These are phyloP conservation scores for Erethizon dorsatum DNA, from an alignment of 2,797 vertebrate genomes.

Conservation along the genomic window DNA sequence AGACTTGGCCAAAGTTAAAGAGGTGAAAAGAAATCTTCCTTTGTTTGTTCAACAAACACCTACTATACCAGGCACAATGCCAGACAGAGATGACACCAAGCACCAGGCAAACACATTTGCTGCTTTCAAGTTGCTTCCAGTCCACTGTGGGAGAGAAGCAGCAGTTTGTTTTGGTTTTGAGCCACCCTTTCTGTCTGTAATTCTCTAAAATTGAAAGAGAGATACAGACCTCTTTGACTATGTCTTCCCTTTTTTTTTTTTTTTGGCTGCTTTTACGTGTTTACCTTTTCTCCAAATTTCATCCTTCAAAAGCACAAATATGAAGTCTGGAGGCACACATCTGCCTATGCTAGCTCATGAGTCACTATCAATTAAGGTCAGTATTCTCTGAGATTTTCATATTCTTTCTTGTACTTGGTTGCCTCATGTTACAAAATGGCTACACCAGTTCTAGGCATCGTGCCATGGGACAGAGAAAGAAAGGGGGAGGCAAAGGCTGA, in stretches of 20 bases:
- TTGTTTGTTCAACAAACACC: slow-evolving; percentile 75
- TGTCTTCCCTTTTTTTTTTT: neutral
- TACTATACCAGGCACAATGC: slow-evolving; percentile 39
- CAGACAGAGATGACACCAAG: neutral
- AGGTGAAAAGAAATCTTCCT: slow-evolving; percentile 59
- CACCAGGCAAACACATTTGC: neutral
- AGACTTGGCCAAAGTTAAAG: slow-evolving; percentile 67
- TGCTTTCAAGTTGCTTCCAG: slow-evolving; percentile 11
- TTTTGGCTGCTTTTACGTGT: neutral
- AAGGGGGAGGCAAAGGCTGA: neutral
- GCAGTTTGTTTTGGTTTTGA: neutral
- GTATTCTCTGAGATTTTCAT: neutral
- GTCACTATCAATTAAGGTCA: slow-evolving; percentile 25
- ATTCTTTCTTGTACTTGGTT: neutral
- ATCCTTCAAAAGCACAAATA: slow-evolving; percentile 14
- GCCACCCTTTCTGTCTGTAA: neutral
- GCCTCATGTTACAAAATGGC: neutral
- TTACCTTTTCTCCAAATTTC: neutral
- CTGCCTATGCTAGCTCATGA: no score
- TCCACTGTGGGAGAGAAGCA: neutral
- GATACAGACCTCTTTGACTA: neutral
- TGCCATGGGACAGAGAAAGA: neutral
- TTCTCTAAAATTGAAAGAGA: slow-evolving; percentile 59
- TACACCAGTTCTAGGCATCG: neutral
- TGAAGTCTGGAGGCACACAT: neutral